Conservation (phyloP, 2,113 vertebrate species). For the Uropsilus gracilis region DNA sequence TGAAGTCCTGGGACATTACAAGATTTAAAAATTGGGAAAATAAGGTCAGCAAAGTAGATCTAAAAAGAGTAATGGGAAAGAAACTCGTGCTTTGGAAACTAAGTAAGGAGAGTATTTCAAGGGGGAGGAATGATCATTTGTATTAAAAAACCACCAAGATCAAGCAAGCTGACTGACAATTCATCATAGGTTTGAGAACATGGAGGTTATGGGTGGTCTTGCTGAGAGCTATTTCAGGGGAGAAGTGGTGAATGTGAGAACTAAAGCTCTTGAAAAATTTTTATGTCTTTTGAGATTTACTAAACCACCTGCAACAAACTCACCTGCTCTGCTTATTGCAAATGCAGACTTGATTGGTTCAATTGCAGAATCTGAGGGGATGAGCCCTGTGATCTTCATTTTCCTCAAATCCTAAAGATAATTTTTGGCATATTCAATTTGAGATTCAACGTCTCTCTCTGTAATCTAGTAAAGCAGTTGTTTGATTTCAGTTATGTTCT, state of each 20-base stretch:
- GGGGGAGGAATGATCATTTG: not conserved
- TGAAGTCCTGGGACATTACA: not conserved
- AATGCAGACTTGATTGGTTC: not conserved
- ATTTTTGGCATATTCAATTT: slow-evolving; percentile 23
- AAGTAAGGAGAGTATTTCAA: not conserved
- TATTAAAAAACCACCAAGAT: not conserved
- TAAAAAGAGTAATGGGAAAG: not conserved
- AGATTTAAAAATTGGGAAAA: not conserved
- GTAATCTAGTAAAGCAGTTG: not conserved
- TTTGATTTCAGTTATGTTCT: not conserved
- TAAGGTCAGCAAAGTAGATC: not conserved
- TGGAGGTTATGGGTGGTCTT: not conserved
- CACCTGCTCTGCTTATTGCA: not conserved
- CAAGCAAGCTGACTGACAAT: not conserved
- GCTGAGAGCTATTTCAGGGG: not conserved
- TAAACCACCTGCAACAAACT: not conserved
- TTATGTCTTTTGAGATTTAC: not conserved
- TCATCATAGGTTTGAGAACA: not conserved
- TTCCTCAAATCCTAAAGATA: not conserved
- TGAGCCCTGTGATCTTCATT: not conserved
- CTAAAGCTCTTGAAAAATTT: not conserved
- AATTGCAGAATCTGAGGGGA: not conserved
- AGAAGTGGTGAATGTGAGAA: not conserved
- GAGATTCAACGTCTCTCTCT: not conserved
- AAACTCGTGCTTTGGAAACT: not conserved